phyloP scores from a whole-genome alignment of 2,888 invertebrate genomes.

The Ephialtes manifestator region DNA sequence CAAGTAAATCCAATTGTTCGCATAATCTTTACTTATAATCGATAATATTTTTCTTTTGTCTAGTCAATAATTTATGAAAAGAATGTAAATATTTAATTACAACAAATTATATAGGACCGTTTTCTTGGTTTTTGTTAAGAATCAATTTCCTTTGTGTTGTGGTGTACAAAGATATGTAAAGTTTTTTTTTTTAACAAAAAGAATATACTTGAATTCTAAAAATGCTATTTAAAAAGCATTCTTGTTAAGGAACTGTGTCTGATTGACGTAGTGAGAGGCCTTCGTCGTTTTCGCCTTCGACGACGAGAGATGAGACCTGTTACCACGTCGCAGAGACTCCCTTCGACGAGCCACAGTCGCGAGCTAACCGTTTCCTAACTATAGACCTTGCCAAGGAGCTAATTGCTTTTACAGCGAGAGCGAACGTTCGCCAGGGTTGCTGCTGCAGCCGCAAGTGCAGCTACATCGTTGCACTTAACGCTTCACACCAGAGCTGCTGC shows the following conservation, averaged over 20 bases:
- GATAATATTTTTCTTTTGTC: too few relatives aligned
- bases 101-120: too few relatives aligned
- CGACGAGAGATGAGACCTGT: slow-evolving; percentile 52
- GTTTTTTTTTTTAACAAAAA: not conserved
- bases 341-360: slow-evolving; percentile 52
- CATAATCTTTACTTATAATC: too few relatives aligned
- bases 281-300: slow-evolving; percentile 13
- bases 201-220: not conserved
- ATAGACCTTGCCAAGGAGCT: slow-evolving; percentile 68
- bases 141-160: not conserved
- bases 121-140: too few relatives aligned
- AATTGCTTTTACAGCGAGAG: slow-evolving; percentile 71
- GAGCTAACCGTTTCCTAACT: slow-evolving; percentile 68
- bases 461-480: slow-evolving; percentile 68
- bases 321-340: slow-evolving; percentile 60
- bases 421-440: slow-evolving; percentile 52
- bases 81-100: too few relatives aligned
- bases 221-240: not conserved
- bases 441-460: slow-evolving; percentile 56
- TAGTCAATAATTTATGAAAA: too few relatives aligned
- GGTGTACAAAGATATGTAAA: not conserved
- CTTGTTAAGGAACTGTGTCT: not conserved
- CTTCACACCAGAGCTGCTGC: slow-evolving; percentile 43
- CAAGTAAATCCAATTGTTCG: too few relatives aligned
- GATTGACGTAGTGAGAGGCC: slow-evolving; percentile 5